Base-by-base conservation (phyloP, 1,140 invertebrate genomes). In the Dryas iulia region DNA sequence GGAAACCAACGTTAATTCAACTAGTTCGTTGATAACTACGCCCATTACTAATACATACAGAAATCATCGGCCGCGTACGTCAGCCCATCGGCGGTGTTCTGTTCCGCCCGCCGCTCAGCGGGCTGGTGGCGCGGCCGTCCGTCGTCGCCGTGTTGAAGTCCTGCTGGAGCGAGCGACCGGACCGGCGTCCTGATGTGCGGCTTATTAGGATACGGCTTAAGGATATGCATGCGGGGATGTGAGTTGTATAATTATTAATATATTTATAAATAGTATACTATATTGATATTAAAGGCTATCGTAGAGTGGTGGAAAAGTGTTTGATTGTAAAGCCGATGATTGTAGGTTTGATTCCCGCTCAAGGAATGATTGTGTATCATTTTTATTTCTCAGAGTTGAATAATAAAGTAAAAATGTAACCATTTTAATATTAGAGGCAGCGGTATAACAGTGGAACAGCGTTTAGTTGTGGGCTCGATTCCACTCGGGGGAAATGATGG, bases 131-230 rank as follows among this genome's bases (percentile, higher is more conserved):
- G 0, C 89, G 92, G 1, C 94, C 95, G 6, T 95, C 95, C 31
- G 93, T 96, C 0, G 90, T 94, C 3, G 93, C 90, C 8, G 95
- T 95, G 63, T 94, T 97, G 78, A 93, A 95, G 77, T 93, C 94
- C 0, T 97, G 96, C 79, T 97, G 96, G 96, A 92, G 95, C 56
- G 96, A 97, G 85, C 93, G 96, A 30, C 93, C 95, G 0, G 94
- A 96, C n/a, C 80, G 93, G 10, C 83, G 95, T 66, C 96, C 95
- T 0, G 95, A 95, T 74, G 94, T 96, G 54, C 86, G 95, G 47
- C 94, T 94, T 39, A 95, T 97, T 14, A 92, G 95, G 57, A 91
- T 95, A 2, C 92, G 94, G 54, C 90, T 97, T 0, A 96, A 96
- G 83, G 95, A 96, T 76, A 95, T 97, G 93, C 95, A 97, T 79